phyloP scores from a whole-genome alignment of 2,113 vertebrate species.

The Sprattus sprattus region DNA sequence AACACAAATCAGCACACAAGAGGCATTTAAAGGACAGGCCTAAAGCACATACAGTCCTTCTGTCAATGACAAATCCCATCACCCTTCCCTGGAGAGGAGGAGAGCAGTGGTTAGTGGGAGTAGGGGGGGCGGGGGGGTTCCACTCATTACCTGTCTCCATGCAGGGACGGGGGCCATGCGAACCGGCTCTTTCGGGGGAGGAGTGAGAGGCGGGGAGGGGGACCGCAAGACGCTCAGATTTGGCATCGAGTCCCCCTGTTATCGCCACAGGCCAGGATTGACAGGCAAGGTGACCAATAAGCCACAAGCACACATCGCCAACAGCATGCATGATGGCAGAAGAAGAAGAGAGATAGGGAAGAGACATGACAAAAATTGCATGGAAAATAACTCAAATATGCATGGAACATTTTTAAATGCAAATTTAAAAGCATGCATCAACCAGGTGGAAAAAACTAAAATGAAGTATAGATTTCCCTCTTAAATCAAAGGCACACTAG shows the following conservation, averaged over 20 bases:
- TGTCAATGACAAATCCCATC: background rate
- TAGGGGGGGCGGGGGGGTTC: background rate
- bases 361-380: conserved; percentile 36
- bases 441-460: background rate
- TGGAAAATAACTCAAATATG: conserved; percentile 35
- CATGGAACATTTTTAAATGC: background rate
- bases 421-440: background rate
- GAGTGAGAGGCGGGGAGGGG: conserved; percentile 68
- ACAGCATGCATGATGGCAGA: conserved; percentile 46
- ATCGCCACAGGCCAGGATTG: conserved; percentile 51
- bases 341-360: conserved; percentile 44
- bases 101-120: conserved; percentile 35
- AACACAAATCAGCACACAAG: background rate
- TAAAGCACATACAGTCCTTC: background rate
- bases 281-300: conserved; percentile 41
- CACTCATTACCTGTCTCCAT: conserved; percentile 94
- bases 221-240: conserved; percentile 79
- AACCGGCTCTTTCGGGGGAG: conserved; percentile 71
- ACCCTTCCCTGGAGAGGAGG: conserved; percentile 4
- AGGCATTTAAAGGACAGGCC: background rate
- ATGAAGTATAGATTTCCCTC: background rate
- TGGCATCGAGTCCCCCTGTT: conserved; percentile 78
- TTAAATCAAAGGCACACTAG: background rate
- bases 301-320: conserved; percentile 44
- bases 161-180: conserved; percentile 78